phyloP scores from a whole-genome alignment of 2,113 vertebrate species.

The Oreocharis arfaki region DNA sequence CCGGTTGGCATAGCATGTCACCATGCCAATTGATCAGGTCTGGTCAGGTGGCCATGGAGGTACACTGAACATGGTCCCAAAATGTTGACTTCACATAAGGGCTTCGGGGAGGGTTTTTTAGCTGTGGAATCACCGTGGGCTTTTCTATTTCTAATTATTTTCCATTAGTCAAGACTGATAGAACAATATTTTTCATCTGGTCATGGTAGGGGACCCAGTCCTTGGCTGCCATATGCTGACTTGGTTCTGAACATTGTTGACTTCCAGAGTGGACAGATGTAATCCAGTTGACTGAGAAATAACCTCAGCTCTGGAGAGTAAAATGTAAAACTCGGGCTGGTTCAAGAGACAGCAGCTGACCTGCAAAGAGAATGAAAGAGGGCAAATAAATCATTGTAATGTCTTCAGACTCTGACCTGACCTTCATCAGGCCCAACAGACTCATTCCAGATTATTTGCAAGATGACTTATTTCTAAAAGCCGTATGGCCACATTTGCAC shows the following conservation, averaged over 20 bases:
- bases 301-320: background rate
- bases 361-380: background rate
- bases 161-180: background rate
- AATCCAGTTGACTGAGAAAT: background rate
- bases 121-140: background rate
- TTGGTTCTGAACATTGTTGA: background rate
- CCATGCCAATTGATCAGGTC: background rate
- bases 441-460: background rate
- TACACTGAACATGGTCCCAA: background rate
- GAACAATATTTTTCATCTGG: background rate
- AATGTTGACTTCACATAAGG: background rate
- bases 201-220: background rate
- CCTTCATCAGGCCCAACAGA: background rate
- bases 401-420: background rate
- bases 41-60: background rate
- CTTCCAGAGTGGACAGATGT: background rate
- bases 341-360: background rate
- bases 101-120: background rate
- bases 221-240: background rate
- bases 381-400: background rate
- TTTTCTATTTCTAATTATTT: background rate
- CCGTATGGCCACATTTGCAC: background rate
- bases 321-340: background rate
- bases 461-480: conserved; percentile 1
- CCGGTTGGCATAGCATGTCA: background rate